Conservation (phyloP, 2,797 vertebrate genomes). For the Molossus molossus region DNA sequence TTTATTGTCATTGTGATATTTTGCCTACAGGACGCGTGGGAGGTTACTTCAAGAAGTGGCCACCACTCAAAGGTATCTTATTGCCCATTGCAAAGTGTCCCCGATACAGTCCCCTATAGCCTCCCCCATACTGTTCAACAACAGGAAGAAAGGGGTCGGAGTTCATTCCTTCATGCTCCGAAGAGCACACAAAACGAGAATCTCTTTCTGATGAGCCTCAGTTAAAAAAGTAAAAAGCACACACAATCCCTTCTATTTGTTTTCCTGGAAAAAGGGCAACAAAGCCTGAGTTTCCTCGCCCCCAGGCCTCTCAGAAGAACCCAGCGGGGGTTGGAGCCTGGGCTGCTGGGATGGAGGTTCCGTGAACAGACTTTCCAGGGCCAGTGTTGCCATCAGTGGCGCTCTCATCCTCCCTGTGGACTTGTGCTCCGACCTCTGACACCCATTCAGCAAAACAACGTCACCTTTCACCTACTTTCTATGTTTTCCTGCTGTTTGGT, state of each 20-base stretch:
- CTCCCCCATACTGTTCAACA: not conserved
- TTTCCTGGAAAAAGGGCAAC: slow-evolving; percentile 66
- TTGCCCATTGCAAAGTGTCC: slow-evolving; percentile 2
- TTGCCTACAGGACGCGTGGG: slow-evolving; percentile 34
- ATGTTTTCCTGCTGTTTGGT: slow-evolving; percentile 81
- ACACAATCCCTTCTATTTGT: slow-evolving; percentile 54
- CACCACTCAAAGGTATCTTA: not conserved
- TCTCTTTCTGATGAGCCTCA: slow-evolving; percentile 39
- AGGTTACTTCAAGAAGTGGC: slow-evolving; percentile 46
- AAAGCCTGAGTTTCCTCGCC: not conserved
- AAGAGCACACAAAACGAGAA: not conserved
- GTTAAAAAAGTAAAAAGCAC: not conserved
- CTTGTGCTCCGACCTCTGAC: slow-evolving; percentile 74
- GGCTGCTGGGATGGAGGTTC: not conserved
- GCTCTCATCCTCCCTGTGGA: slow-evolving; percentile 20
- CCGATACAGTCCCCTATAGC: not conserved
- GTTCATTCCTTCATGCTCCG: not conserved
- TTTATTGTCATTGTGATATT: slow-evolving; percentile 22
- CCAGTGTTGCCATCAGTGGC: slow-evolving; percentile 32
- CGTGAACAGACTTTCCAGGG: slow-evolving; percentile 43
- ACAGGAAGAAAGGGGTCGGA: not conserved
- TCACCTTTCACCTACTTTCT: slow-evolving; percentile 83
- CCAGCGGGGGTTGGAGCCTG: fast-evolving
- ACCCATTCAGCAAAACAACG: slow-evolving; percentile 77
- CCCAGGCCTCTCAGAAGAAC: slow-evolving; percentile 60